Evolutionary conservation across 2,113 vertebrate species (phyloP).

Genomic region (Hippolais icterina): DNA sequence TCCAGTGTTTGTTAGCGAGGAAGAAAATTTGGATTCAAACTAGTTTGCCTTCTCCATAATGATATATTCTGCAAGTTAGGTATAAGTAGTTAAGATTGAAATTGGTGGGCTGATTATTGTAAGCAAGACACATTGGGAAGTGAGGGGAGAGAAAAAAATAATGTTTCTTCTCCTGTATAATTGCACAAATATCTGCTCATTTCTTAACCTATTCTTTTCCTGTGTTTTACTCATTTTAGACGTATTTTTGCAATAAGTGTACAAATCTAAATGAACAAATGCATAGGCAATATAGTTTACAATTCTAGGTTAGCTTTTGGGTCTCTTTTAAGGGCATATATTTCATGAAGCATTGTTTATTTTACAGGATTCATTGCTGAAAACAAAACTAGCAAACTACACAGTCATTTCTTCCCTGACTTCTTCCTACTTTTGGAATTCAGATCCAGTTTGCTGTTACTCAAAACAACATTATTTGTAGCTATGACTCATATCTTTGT

Average conservation of each 20-base stretch:
- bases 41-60: not conserved
- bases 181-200: not conserved
- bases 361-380: not conserved
- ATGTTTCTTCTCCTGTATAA: not conserved
- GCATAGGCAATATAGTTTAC: not conserved
- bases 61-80: not conserved
- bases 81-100: not conserved
- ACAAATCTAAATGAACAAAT: not conserved
- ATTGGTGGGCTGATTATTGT: not conserved
- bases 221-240: not conserved
- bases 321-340: not conserved
- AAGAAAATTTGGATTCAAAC: not conserved
- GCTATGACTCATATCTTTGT: constrained; percentile 22
- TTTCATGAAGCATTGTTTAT: not conserved
- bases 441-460: not conserved
- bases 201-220: not conserved
- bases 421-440: not conserved
- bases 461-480: constrained; percentile 25
- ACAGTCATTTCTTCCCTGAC: not conserved
- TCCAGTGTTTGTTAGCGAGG: not conserved
- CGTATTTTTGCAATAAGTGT: not conserved
- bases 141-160: not conserved
- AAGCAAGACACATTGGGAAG: not conserved
- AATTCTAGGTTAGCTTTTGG: not conserved
- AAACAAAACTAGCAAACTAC: not conserved